phyloP scores from a whole-genome alignment of 2,888 invertebrate species.

The Coleophora flavipennella region DNA sequence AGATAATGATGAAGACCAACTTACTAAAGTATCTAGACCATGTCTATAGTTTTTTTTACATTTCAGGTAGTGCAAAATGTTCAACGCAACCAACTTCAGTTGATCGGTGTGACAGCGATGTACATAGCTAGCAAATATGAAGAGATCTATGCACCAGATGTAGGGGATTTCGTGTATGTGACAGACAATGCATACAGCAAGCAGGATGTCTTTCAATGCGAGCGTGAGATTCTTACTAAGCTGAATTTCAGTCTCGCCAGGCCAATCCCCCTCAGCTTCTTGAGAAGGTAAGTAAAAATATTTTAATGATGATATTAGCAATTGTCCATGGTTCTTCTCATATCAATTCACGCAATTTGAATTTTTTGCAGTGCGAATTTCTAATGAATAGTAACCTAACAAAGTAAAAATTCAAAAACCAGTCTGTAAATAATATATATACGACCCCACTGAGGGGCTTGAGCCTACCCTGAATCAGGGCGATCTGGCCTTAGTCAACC shows the following conservation, averaged over 20 bases:
- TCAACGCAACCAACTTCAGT: conserved; percentile 81
- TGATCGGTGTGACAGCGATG: conserved; percentile 92
- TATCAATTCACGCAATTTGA: too few species aligned
- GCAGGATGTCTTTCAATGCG: conserved; percentile 86
- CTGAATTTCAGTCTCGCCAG: conserved; percentile 87
- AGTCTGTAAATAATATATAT: too few species aligned
- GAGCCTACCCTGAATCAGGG: too few species aligned
- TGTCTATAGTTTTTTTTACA: too few species aligned
- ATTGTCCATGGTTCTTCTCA: too few species aligned
- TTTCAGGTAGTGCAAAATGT: conserved; percentile 74
- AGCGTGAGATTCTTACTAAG: conserved; percentile 81
- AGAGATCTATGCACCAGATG: conserved; percentile 91
- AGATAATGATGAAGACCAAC: not conserved
- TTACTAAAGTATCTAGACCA: not conserved
- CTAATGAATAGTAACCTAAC: too few species aligned
- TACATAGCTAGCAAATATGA: conserved; percentile 96
- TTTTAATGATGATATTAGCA: too few species aligned
- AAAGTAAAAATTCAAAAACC: too few species aligned
- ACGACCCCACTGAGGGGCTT: too few species aligned
- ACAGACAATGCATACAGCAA: conserved; percentile 90
- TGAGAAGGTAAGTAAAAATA: conserved; percentile 77
- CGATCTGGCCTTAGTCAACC: too few species aligned
- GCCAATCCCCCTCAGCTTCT: conserved; percentile 90
- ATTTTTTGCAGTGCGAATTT: too few species aligned
- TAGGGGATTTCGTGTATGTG: conserved; percentile 91